Conservation (phyloP, 2,113 vertebrate genomes). For the Hassar affinis region DNA sequence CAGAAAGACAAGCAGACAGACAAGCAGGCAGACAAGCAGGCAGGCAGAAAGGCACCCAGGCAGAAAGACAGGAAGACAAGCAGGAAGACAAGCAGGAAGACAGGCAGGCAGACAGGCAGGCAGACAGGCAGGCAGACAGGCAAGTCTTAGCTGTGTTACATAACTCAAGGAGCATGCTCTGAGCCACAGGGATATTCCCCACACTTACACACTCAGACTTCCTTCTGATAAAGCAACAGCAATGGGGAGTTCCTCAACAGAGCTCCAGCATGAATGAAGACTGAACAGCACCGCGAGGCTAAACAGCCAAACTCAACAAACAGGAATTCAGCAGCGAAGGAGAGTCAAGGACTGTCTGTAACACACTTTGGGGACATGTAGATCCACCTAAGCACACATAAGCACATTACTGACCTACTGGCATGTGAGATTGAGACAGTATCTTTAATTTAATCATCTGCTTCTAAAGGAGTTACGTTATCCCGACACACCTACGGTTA, state of each 20-base stretch:
- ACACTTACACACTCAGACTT: slow-evolving; percentile 21
- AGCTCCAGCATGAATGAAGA: background rate
- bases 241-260: slow-evolving; percentile 13
- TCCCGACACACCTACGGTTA: background rate
- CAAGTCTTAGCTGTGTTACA: slow-evolving; percentile 34
- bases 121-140: background rate
- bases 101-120: background rate
- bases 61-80: no score
- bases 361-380: background rate
- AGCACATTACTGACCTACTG: background rate
- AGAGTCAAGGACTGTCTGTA: background rate
- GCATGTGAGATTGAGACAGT: background rate
- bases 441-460: background rate
- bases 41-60: no score
- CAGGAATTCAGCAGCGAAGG: background rate
- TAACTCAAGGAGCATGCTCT: slow-evolving; percentile 31
- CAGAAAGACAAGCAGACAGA: no score
- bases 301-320: background rate
- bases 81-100: background rate
- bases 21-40: no score
- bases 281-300: background rate
- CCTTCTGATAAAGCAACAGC: slow-evolving; percentile 37
- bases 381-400: background rate
- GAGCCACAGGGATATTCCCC: slow-evolving; percentile 36
- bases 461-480: background rate